Percentiles rank a stretch among this genome's conserved stretches.
These are phyloP conservation scores for Sinhomidia bicolor DNA, from an alignment of 2,888 invertebrate genomes.

Conservation along the genomic window DNA sequence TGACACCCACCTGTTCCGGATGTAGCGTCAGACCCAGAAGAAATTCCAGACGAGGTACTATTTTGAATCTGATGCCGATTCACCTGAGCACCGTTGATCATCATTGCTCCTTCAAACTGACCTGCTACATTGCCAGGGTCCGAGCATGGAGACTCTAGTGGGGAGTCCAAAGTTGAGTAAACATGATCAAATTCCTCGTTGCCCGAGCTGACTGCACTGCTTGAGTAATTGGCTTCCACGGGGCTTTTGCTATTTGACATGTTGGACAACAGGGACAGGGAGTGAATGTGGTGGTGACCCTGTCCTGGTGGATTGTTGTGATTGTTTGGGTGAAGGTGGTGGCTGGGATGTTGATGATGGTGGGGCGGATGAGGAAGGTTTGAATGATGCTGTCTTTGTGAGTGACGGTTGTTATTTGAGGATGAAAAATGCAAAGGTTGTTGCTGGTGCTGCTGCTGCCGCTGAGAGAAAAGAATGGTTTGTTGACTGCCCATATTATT, in stretches of 20 bases:
- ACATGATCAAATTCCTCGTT: conserved; percentile 79
- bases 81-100: conserved; percentile 57
- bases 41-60: conserved; percentile 75
- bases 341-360: conserved; percentile 47
- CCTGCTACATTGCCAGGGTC: conserved; percentile 58
- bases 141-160: conserved; percentile 74
- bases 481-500: conserved; percentile 59
- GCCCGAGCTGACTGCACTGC: conserved; percentile 76
- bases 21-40: conserved; percentile 73
- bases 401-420: conserved; percentile 63
- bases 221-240: conserved; percentile 76
- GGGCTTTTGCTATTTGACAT: conserved; percentile 74
- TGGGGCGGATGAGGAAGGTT: conserved; percentile 52
- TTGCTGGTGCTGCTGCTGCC: conserved; percentile 59
- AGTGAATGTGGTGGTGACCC: conserved; percentile 75
- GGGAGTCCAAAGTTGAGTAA: conserved; percentile 79
- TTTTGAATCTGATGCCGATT: conserved; percentile 71
- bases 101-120: conserved; percentile 65
- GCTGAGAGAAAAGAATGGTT: conserved; percentile 38
- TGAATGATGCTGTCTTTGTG: conserved; percentile 53
- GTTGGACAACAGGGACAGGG: conserved; percentile 74
- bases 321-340: conserved; percentile 49
- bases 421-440: conserved; percentile 62
- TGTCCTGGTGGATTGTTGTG: conserved; percentile 45
- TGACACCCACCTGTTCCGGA: conserved; percentile 68